A percentile compares a stretch with the other conserved stretches of the same genome.
phyloP scores from a whole-genome alignment of 2,113 vertebrate genomes.

The Trogon melanurus region DNA sequence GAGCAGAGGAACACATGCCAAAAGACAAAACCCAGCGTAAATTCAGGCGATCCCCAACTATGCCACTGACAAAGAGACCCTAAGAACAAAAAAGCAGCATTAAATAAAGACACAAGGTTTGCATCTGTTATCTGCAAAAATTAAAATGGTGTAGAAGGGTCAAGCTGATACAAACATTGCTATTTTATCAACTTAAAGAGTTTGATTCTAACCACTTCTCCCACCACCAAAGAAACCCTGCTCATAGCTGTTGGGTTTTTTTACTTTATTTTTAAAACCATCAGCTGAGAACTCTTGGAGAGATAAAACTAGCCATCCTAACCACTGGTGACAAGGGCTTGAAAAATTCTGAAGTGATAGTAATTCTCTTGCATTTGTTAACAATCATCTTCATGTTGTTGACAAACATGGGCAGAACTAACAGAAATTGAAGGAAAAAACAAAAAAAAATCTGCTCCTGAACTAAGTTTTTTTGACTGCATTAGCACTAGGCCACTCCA shows the following conservation, averaged over 20 bases:
- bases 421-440: background rate
- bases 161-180: background rate
- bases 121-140: background rate
- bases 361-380: background rate
- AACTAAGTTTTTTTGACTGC: background rate
- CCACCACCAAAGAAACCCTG: background rate
- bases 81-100: constrained; percentile 55
- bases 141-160: background rate
- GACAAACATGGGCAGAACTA: background rate
- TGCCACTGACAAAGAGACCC: constrained; percentile 94
- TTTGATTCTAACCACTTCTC: background rate
- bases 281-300: background rate
- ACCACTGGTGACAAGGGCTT: background rate
- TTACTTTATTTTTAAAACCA: background rate
- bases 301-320: background rate
- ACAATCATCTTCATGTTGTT: background rate
- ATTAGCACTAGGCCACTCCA: background rate
- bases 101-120: background rate
- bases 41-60: constrained; percentile 90
- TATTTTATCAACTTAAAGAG: background rate
- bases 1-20: constrained; percentile 93
- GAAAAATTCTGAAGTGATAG: background rate
- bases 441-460: background rate
- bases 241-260: background rate
- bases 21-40: constrained; percentile 91